phyloP scores from a whole-genome alignment of 1,140 invertebrate genomes.

The Drosophila biarmipes region DNA sequence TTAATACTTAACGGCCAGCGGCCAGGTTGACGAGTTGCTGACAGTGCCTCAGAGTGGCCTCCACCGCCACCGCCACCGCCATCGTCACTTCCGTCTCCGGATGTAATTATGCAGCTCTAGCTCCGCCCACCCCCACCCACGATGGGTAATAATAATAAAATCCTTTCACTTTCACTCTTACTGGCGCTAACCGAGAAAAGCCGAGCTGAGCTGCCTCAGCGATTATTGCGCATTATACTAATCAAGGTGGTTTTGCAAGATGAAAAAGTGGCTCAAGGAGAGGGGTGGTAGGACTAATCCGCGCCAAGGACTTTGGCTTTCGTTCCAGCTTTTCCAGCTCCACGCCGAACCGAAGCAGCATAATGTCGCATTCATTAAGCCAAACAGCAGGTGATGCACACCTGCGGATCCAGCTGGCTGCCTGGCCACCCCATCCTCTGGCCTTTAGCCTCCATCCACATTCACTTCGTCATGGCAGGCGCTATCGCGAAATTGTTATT shows the following conservation, averaged over 20 bases:
- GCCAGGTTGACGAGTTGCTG: slow-evolving; percentile 49
- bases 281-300: slow-evolving; percentile 31
- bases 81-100: slow-evolving; percentile 5
- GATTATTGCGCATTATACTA: slow-evolving; percentile 64
- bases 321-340: background rate
- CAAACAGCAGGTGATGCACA: slow-evolving; percentile 75
- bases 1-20: background rate
- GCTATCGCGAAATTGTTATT: slow-evolving; percentile 53
- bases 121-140: slow-evolving; percentile 13
- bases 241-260: slow-evolving; percentile 55
- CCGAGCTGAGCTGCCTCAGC: slow-evolving; percentile 46
- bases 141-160: slow-evolving; percentile 49
- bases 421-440: background rate
- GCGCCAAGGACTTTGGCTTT: slow-evolving; percentile 39
- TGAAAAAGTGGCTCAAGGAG: slow-evolving; percentile 7
- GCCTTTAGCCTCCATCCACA: background rate
- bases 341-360: slow-evolving; percentile 4
- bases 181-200: slow-evolving; percentile 6
- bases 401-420: slow-evolving; percentile 48
- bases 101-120: slow-evolving; percentile 55
- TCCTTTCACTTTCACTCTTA: slow-evolving; percentile 61
- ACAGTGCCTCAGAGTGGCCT: slow-evolving; percentile 20
- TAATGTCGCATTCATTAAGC: slow-evolving; percentile 78
- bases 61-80: no score
- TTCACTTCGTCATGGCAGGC: slow-evolving; percentile 6